Evolutionary conservation across 2,113 vertebrate genomes (phyloP).

Genomic region (Cololabis saira): DNA sequence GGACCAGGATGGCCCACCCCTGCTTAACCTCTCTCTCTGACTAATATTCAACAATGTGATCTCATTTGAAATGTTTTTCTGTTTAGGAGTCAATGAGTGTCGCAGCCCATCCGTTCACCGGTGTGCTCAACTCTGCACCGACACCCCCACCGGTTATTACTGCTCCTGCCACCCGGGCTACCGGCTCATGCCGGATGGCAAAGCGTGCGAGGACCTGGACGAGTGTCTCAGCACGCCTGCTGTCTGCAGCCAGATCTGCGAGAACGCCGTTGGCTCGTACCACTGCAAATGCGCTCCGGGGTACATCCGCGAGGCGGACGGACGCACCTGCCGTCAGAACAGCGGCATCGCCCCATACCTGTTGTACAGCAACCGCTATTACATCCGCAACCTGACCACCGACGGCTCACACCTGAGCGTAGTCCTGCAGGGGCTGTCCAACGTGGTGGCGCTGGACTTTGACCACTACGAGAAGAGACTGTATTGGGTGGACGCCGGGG

Average conservation of each 20-base stretch:
- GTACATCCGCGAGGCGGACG: conserved; percentile 75
- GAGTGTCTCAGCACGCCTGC: conserved; percentile 70
- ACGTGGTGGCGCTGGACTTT: conserved; percentile 71
- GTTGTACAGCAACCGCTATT: conserved; percentile 78
- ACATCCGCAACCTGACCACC: conserved; percentile 75
- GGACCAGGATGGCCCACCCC: no score
- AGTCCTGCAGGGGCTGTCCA: conserved; percentile 70
- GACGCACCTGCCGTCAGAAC: conserved; percentile 78
- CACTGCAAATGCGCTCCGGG: conserved; percentile 77
- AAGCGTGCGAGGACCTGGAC: conserved; percentile 77
- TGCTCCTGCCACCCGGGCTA: conserved; percentile 77
- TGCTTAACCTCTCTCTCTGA: no score
- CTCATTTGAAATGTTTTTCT: not conserved
- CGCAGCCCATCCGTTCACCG: conserved; percentile 59
- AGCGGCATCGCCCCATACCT: conserved; percentile 74
- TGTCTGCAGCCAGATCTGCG: conserved; percentile 79
- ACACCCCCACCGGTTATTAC: conserved; percentile 75
- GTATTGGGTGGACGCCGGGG: conserved; percentile 73
- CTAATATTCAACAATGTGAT: no score
- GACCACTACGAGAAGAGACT: conserved; percentile 72
- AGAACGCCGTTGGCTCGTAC: conserved; percentile 71
- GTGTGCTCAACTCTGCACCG: conserved; percentile 78
- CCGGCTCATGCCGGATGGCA: conserved; percentile 76
- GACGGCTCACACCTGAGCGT: conserved; percentile 72
- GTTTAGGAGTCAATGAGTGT: conserved; percentile 78